A percentile compares a stretch with the other conserved stretches of the same genome.
phyloP scores from a whole-genome alignment of 2,113 vertebrate species.

The Jaculus jaculus region DNA sequence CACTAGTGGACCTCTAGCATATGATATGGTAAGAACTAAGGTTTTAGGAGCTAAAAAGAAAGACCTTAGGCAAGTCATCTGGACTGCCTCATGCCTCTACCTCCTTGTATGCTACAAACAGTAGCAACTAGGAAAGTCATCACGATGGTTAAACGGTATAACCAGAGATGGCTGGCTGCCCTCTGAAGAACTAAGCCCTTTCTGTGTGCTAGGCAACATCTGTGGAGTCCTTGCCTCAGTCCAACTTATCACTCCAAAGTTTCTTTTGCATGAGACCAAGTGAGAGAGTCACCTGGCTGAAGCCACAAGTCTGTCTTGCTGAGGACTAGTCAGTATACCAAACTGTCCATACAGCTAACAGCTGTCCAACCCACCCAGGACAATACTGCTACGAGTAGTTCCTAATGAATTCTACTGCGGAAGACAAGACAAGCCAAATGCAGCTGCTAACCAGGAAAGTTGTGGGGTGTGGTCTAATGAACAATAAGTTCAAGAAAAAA shows the following conservation, averaged over 20 bases:
- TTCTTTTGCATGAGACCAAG: neutral
- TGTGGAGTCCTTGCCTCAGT: neutral
- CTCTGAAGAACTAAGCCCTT: neutral
- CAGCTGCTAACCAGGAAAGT: neutral
- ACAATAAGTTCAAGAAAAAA: neutral
- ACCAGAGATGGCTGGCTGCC: accelerated
- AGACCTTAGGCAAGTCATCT: neutral
- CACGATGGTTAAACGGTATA: neutral
- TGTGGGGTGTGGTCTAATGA: neutral
- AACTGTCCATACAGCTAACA: neutral
- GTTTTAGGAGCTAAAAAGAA: neutral
- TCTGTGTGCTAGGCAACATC: too few relatives aligned
- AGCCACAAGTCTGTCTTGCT: neutral
- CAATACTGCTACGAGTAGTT: neutral
- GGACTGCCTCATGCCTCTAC: neutral
- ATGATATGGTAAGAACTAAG: neutral
- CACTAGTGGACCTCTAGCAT: accelerated
- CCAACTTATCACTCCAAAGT: neutral
- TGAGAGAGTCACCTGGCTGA: neutral
- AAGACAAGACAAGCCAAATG: neutral
- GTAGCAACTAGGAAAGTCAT: neutral
- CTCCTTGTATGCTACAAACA: neutral
- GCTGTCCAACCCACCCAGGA: neutral
- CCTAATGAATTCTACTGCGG: neutral
- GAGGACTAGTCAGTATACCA: neutral